Evolutionary conservation across 2,797 vertebrate species (phyloP).

Genomic region (Distichodus sexfasciatus): DNA sequence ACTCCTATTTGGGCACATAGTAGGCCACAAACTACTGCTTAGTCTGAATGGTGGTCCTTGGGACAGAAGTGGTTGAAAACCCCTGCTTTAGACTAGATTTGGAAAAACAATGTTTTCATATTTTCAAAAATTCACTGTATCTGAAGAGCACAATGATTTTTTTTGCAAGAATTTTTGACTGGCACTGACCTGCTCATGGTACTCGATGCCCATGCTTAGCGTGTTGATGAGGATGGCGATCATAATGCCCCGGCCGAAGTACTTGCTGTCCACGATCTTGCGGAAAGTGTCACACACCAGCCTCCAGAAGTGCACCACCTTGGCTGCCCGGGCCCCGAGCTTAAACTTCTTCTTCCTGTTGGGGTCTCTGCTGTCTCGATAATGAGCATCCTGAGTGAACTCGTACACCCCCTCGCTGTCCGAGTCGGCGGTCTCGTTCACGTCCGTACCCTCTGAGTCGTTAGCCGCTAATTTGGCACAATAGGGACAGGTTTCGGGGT

Average conservation of each 20-base stretch:
- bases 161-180: neutral
- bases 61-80: too few relatives aligned
- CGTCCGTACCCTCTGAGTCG: slow-evolving; percentile 77
- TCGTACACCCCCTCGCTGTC: slow-evolving; percentile 93
- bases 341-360: slow-evolving; percentile 57
- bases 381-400: slow-evolving; percentile 88
- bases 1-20: too few relatives aligned
- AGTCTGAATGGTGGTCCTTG: too few relatives aligned
- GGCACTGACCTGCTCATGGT: slow-evolving; percentile 84
- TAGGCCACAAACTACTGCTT: too few relatives aligned
- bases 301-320: slow-evolving; percentile 84
- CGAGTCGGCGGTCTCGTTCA: slow-evolving; percentile 82
- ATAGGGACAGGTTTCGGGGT: slow-evolving; percentile 87
- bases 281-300: slow-evolving; percentile 89
- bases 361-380: slow-evolving; percentile 77
- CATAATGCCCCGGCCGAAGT: slow-evolving; percentile 89
- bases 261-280: slow-evolving; percentile 91
- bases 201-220: slow-evolving; percentile 89
- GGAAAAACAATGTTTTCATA: too few relatives aligned
- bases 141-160: neutral
- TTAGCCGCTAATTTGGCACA: slow-evolving; percentile 77
- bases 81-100: too few relatives aligned
- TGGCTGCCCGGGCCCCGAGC: slow-evolving; percentile 63
- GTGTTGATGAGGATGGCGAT: slow-evolving; percentile 90
- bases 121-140: neutral